phyloP scores from a whole-genome alignment of 2,797 vertebrate species.

The Miichthys miiuy region DNA sequence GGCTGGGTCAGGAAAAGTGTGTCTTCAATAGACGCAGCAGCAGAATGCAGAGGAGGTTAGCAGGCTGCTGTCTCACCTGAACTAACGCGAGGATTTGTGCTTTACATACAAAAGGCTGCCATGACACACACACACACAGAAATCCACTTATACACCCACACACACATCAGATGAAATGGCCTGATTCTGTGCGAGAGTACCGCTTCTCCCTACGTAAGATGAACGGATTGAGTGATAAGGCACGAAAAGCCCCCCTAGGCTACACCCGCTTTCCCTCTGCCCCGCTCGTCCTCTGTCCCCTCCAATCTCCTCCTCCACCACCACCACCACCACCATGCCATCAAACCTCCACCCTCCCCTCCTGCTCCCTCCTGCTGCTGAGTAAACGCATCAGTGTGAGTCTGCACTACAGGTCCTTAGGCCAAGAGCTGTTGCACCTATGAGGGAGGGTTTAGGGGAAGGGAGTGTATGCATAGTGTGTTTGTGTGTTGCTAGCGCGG shows the following conservation, averaged over 20 bases:
- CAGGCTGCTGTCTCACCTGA: constrained; percentile 31
- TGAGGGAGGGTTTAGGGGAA: background rate
- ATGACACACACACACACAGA: constrained; percentile 12
- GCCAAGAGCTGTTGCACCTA: constrained; percentile 47
- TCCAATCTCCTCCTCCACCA: constrained; percentile 35
- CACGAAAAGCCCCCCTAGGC: constrained; percentile 61
- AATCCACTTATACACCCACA: background rate
- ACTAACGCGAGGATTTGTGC: constrained; percentile 38
- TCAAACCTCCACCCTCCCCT: constrained; percentile 1
- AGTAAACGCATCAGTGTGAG: constrained; percentile 67
- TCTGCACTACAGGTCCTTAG: constrained; percentile 57
- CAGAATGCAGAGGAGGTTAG: constrained; percentile 64
- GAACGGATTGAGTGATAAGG: constrained; percentile 68
- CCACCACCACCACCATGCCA: constrained; percentile 26
- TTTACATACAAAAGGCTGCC: constrained; percentile 39
- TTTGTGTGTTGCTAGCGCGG: constrained; percentile 6
- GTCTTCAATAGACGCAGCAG: constrained; percentile 44
- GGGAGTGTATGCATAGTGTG: background rate
- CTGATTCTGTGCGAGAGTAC: constrained; percentile 52
- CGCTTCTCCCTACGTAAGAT: constrained; percentile 28
- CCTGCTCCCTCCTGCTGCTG: constrained; percentile 25
- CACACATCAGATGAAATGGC: constrained; percentile 48
- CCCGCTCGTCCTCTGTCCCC: constrained; percentile 46
- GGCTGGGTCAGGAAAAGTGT: constrained; percentile 44
- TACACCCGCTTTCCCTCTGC: constrained; percentile 32